phyloP scores from a whole-genome alignment of 2,888 invertebrate species.

The Drosophila paranaensis region DNA sequence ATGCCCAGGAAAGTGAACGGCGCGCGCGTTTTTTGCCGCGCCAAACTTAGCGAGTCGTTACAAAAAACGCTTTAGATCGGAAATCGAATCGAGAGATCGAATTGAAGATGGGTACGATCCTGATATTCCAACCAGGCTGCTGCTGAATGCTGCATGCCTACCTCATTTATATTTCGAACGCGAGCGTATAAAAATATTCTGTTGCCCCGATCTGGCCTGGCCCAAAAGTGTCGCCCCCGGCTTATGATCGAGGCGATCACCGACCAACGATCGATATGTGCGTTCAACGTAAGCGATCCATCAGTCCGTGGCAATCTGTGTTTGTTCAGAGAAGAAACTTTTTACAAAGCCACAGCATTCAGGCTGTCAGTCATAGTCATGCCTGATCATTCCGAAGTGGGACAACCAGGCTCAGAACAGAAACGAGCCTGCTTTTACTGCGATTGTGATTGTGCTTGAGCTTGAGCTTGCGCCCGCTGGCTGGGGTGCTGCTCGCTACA shows the following conservation, averaged over 20 bases:
- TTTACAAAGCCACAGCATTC: slow-evolving; percentile 44
- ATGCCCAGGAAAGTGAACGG: slow-evolving; percentile 61
- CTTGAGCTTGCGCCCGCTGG: slow-evolving; percentile 4
- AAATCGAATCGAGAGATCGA: slow-evolving; percentile 42
- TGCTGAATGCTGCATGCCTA: slow-evolving; percentile 21
- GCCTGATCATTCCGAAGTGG: slow-evolving; percentile 71
- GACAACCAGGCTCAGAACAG: slow-evolving; percentile 45
- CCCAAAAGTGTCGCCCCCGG: slow-evolving; percentile 80
- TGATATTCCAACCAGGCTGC: slow-evolving; percentile 19
- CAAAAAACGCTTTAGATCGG: slow-evolving; percentile 64
- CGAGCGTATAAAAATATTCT: slow-evolving; percentile 85
- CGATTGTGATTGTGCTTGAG: background rate
- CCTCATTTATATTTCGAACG: slow-evolving; percentile 85
- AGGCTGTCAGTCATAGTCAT: slow-evolving; percentile 84
- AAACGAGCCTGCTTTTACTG: slow-evolving; percentile 7
- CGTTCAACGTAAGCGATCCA: slow-evolving; percentile 37
- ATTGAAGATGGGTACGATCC: slow-evolving; percentile 47
- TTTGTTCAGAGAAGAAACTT: slow-evolving; percentile 33
- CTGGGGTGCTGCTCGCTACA: slow-evolving; percentile 21
- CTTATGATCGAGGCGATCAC: slow-evolving; percentile 64
- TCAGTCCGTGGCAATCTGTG: slow-evolving; percentile 37
- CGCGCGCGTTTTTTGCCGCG: slow-evolving; percentile 63
- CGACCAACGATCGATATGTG: slow-evolving; percentile 55
- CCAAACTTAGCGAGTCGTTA: slow-evolving; percentile 32
- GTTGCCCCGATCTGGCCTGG: slow-evolving; percentile 74